Conservation (phyloP, 1,140 invertebrate species). For the Drosophila repleta region DNA sequence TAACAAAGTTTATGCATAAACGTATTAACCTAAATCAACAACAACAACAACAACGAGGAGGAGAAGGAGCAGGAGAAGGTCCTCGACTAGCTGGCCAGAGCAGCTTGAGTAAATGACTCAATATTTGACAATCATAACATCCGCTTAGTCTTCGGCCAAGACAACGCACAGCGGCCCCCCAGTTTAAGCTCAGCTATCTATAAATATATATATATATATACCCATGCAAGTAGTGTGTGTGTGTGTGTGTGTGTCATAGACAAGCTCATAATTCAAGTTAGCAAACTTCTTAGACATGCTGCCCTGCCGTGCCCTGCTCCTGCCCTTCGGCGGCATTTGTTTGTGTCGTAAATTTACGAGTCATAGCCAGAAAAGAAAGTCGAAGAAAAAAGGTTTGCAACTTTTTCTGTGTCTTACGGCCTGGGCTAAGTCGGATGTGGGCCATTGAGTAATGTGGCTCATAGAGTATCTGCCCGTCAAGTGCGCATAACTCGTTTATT, state of each 20-base stretch:
- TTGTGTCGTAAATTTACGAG: slow-evolving; percentile 56
- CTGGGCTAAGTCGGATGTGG: not conserved
- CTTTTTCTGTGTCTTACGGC: slow-evolving; percentile 14
- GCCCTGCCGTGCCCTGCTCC: not conserved
- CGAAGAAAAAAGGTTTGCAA: slow-evolving; percentile 27
- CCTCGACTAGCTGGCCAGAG: slow-evolving; percentile 15
- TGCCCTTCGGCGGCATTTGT: slow-evolving; percentile 35
- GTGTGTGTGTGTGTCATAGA: slow-evolving; percentile 40
- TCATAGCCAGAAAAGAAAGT: slow-evolving; percentile 13
- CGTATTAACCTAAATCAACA: slow-evolving; percentile 78
- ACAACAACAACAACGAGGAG: slow-evolving; percentile 26
- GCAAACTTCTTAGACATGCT: slow-evolving; percentile 43
- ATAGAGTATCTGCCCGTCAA: slow-evolving; percentile 3
- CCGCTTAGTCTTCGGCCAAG: slow-evolving; percentile 47
- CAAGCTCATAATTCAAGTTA: slow-evolving; percentile 64
- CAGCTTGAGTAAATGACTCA: slow-evolving; percentile 77
- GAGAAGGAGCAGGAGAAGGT: too few species aligned
- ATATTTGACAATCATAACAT: slow-evolving; percentile 80
- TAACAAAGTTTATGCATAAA: slow-evolving; percentile 81
- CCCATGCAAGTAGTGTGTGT: slow-evolving; percentile 5
- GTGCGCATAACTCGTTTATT: not conserved
- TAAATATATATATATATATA: slow-evolving; percentile 30
- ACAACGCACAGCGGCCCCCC: slow-evolving; percentile 20
- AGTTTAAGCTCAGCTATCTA: slow-evolving; percentile 45
- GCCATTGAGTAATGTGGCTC: not conserved